These are phyloP conservation scores for Eubucco bourcierii DNA, from an alignment of 2,113 vertebrate genomes.

Conservation along the genomic window DNA sequence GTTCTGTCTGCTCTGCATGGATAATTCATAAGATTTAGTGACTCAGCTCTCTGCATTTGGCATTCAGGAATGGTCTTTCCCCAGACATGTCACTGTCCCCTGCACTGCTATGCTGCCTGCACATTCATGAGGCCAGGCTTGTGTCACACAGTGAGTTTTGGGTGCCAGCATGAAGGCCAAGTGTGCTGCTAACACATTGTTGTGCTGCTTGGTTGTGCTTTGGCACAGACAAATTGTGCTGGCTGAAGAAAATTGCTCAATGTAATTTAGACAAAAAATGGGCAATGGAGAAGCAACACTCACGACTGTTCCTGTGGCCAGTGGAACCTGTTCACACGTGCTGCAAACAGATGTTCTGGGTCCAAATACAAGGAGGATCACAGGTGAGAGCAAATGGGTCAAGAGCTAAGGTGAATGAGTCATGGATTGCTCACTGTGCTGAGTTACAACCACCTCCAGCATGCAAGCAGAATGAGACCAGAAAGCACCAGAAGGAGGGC, in stretches of 20 bases:
- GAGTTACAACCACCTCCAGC: not conserved
- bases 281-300: not conserved
- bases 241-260: not conserved
- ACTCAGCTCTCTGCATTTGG: not conserved
- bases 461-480: not conserved
- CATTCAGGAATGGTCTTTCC: conserved; percentile 25
- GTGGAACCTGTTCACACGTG: not conserved
- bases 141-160: not conserved
- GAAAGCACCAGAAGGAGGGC: not conserved
- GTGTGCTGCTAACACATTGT: not conserved
- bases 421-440: not conserved
- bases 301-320: not conserved
- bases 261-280: not conserved
- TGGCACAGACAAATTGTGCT: not conserved
- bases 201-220: not conserved
- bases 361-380: not conserved
- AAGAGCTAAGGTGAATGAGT: not conserved
- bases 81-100: not conserved
- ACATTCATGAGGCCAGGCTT: not conserved
- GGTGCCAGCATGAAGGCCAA: not conserved
- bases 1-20: conserved; percentile 55
- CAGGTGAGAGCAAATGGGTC: not conserved
- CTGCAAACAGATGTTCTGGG: not conserved
- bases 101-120: not conserved
- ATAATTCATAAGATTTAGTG: conserved; percentile 61